Evolutionary conservation across 2,888 invertebrate species (phyloP), one percentile per base, ranked within the genome.

Genomic region (Protodeltote pygarga): DNA sequence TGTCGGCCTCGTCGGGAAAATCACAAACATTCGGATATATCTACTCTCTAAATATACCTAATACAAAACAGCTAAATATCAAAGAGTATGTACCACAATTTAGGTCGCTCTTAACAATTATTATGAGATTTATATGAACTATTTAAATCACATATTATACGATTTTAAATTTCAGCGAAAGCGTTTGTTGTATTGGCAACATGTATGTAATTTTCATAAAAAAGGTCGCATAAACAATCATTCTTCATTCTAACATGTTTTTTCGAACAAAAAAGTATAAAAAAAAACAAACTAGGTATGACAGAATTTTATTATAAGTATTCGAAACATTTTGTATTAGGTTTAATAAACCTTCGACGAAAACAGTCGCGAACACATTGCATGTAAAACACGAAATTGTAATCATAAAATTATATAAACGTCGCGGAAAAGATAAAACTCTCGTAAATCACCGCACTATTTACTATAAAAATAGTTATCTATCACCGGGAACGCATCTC

Each of bases 401-500:
- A 60, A 61, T 49, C 49, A 50, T 65, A 65, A 62, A 65, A 31
- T 55, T 55, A 55, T 63, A 58, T 53, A 60, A 54, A 61, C 52
- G 47, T 53, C 41, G 21, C 50, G 17, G 42, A 46, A 41, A 41
- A 58, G 33, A 65, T 64, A 66, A 58, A 63, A 58, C 28, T 39
- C 34, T 29, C 49, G 23, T 51, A 52, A 59, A 65, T 73, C 60
- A 42, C 46, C 44, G 42, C 63, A 68, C 48, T 65, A 52, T 74
- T 61, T 62, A 68, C 42, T 51, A 64, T 74, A 68, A 70, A 77
- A 74, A 74, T 71, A 67, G 64, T 68, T 69, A 51, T 57, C 61
- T 52, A 69, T 73, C 73, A 73, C 57, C 64, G 61, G 59, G 58
- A 66, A 62, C 49, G 60, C 63, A 70, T 69, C 63, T 62, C 54